Percentiles rank a stretch among this genome's conserved stretches.
phyloP scores from a whole-genome alignment of 2,888 invertebrate species.

The Spatulosminthurus flaviceps region DNA sequence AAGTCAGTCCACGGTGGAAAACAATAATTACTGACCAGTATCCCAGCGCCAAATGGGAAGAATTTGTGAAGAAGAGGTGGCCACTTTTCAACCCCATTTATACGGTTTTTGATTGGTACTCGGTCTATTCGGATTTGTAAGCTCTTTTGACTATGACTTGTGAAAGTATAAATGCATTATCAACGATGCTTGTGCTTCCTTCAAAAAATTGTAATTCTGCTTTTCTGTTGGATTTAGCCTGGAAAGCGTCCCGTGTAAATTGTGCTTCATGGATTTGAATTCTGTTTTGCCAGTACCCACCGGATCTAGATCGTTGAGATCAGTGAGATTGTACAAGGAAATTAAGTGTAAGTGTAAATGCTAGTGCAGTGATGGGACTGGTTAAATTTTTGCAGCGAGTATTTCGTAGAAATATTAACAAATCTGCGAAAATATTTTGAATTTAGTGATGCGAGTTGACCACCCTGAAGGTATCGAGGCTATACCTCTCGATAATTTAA shows the following conservation, averaged over 20 bases:
- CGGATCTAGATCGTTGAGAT: slow-evolving; percentile 52
- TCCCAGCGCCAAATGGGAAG: slow-evolving; percentile 81
- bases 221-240: slow-evolving; percentile 70
- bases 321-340: slow-evolving; percentile 61
- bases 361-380: too few relatives aligned
- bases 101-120: slow-evolving; percentile 68
- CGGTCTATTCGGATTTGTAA: slow-evolving; percentile 71
- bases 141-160: too few relatives aligned
- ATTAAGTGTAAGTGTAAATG: slow-evolving; percentile 59
- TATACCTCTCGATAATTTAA: slow-evolving; percentile 79
- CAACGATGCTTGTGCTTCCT: not conserved
- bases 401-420: too few relatives aligned
- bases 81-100: slow-evolving; percentile 83
- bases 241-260: slow-evolving; percentile 84
- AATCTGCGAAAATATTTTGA: too few relatives aligned
- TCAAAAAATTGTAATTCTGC: not conserved
- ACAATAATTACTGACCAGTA: slow-evolving; percentile 81
- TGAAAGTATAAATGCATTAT: not conserved
- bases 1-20: slow-evolving; percentile 87
- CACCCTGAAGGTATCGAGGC: slow-evolving; percentile 88
- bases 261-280: slow-evolving; percentile 72
- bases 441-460: slow-evolving; percentile 69
- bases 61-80: slow-evolving; percentile 81
- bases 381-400: too few relatives aligned
- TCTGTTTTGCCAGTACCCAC: slow-evolving; percentile 48